Base-by-base conservation (phyloP, 1,140 invertebrate species). In the Atta cephalotes region DNA sequence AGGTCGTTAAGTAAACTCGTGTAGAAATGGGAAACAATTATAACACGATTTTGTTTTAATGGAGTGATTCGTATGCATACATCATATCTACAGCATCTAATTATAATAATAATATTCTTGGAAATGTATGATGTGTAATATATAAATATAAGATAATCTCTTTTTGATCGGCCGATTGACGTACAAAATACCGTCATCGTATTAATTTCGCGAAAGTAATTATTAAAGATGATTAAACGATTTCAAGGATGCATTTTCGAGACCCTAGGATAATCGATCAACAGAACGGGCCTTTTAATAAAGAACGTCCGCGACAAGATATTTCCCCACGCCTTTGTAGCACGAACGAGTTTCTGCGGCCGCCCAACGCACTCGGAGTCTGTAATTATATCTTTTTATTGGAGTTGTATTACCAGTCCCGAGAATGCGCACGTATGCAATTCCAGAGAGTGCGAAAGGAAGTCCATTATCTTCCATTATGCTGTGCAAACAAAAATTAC, bases 301-400 rank as follows among this genome's bases (percentile, higher is more conserved):
- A 82, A 14, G 18, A 71, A 45, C 35, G 7, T 25, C 5, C 12
- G 12, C 7, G 51, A 60, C 58, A 0, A 58, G 31, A 72, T 31
- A 58, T 18, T 58, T 4, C 35, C 18, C 35, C 9, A 16, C n/a
- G 16, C 51, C 49, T 56, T 72, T 49, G 66, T 49, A 18, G n/a
- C 39, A 5, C 53, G 56, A 82, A 82, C 79, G 51, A 45, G 66
- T 82, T 82, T 28, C 16, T 56, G 49, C 49, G 31, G 31, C 7
- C 53, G 79, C 35, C 12, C 66, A 35, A 16, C 25, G n/a, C 49
- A 18, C 18, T 63, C 14, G 10, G n/a, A 28, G 49, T 10, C 14
- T 82, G 35, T 58, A 82, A 82, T 82, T 82, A 72, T 82, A 14
- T 45, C 12, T n/a, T 72, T 72, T 82, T 82, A 72, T 72, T 80